phyloP scores from a whole-genome alignment of 2,888 invertebrate genomes.

The Carpatolechia fugitivella region DNA sequence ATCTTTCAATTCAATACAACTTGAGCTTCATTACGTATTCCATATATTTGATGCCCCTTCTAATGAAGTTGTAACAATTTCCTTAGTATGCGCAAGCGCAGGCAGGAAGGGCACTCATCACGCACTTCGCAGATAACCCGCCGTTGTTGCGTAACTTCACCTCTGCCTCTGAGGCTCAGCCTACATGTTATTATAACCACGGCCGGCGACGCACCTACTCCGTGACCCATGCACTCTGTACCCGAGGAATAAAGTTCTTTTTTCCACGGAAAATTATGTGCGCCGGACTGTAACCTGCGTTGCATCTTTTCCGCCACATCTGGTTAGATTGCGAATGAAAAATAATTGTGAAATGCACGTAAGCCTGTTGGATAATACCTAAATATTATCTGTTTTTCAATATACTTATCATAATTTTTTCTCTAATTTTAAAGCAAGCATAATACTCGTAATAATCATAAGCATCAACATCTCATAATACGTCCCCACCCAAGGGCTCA shows the following conservation, averaged over 20 bases:
- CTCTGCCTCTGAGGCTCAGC: not conserved
- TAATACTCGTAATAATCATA: too few species aligned
- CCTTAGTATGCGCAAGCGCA: not conserved
- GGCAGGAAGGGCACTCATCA: constrained; percentile 9
- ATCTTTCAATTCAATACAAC: not conserved
- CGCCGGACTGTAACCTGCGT: too few species aligned
- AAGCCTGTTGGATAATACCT: constrained; percentile 1
- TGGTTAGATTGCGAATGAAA: not conserved
- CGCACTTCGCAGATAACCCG: constrained; percentile 5
- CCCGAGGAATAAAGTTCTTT: not conserved
- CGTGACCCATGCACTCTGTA: not conserved
- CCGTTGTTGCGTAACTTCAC: not conserved
- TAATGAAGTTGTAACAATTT: constrained; percentile 6
- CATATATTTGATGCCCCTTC: not conserved
- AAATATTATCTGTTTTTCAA: not conserved
- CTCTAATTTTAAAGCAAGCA: too few species aligned
- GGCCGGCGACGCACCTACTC: not conserved
- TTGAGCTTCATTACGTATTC: not conserved
- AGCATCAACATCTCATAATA: too few species aligned
- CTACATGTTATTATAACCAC: not conserved
- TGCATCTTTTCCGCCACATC: not conserved
- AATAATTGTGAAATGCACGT: constrained; percentile 1
- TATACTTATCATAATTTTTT: too few species aligned
- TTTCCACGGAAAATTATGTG: not conserved
- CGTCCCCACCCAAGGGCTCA: too few species aligned